A percentile compares a stretch with the other conserved stretches of the same genome.
Conservation (phyloP, 2,113 vertebrate species). For the Chrysochloris asiatica region DNA sequence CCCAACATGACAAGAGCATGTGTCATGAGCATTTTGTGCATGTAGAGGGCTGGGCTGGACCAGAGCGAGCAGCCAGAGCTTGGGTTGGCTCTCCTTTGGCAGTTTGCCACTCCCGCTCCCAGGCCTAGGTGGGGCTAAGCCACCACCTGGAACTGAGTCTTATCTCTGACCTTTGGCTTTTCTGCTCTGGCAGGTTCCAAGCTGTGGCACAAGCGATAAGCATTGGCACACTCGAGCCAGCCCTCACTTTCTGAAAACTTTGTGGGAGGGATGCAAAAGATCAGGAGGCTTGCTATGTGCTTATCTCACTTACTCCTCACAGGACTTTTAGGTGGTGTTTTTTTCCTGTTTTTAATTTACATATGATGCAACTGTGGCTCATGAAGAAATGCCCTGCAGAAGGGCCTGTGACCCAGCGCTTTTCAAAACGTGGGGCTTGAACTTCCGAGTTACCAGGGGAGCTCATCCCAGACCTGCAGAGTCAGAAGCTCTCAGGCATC, state of each 20-base stretch:
- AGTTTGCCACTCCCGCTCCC: background rate
- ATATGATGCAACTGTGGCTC: background rate
- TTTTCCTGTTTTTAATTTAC: background rate
- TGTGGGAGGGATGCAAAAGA: background rate
- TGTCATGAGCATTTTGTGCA: background rate
- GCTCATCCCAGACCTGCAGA: background rate
- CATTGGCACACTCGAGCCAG: background rate
- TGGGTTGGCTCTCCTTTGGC: background rate
- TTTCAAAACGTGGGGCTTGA: too few relatives aligned
- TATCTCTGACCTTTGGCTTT: constrained; percentile 43
- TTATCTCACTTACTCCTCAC: background rate
- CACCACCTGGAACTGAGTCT: constrained; percentile 32
- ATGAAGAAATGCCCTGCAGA: background rate
- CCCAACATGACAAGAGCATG: background rate
- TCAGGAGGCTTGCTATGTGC: background rate
- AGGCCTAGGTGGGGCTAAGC: background rate
- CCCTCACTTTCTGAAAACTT: background rate
- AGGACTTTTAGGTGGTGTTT: background rate
- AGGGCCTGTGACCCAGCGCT: rapidly evolving
- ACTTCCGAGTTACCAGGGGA: background rate
- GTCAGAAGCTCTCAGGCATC: background rate
- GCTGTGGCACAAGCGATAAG: too few relatives aligned
- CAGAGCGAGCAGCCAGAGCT: background rate
- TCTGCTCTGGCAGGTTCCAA: background rate
- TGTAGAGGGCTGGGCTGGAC: background rate